phyloP scores from a whole-genome alignment of 2,113 vertebrate species.

The Heterocephalus glaber region DNA sequence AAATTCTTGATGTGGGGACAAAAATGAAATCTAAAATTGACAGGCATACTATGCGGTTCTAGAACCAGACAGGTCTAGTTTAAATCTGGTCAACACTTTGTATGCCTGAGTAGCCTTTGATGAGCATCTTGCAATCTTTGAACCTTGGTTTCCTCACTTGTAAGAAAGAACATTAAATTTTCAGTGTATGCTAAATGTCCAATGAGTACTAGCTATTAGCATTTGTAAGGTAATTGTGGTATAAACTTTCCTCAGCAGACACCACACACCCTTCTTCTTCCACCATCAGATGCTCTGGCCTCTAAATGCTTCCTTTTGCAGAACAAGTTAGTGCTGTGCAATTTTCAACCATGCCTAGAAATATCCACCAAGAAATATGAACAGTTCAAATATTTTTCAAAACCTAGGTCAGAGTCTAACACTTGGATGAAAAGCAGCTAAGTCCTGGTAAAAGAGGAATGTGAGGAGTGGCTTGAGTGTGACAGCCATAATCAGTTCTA shows the following conservation, averaged over 20 bases:
- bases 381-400: not conserved
- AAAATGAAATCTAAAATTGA: not conserved
- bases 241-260: not conserved
- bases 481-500: not conserved
- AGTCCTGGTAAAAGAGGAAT: not conserved
- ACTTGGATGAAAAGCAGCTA: not conserved
- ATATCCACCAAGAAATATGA: not conserved
- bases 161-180: not conserved
- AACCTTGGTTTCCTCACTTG: not conserved
- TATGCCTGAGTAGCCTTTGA: not conserved
- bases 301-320: not conserved
- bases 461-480: not conserved
- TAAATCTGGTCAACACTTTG: not conserved
- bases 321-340: not conserved
- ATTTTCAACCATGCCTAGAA: constrained; percentile 1
- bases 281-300: not conserved
- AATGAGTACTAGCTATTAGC: not conserved
- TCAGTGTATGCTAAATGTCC: not conserved
- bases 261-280: not conserved
- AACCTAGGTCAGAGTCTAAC: not conserved
- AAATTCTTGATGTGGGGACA: not conserved
- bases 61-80: not conserved
- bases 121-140: too few relatives aligned
- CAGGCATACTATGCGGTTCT: rapidly evolving
- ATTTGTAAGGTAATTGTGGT: not conserved